Conservation (phyloP, 37 sponge, comb jelly and placozoan genomes). For the Spongilla lacustris region DNA sequence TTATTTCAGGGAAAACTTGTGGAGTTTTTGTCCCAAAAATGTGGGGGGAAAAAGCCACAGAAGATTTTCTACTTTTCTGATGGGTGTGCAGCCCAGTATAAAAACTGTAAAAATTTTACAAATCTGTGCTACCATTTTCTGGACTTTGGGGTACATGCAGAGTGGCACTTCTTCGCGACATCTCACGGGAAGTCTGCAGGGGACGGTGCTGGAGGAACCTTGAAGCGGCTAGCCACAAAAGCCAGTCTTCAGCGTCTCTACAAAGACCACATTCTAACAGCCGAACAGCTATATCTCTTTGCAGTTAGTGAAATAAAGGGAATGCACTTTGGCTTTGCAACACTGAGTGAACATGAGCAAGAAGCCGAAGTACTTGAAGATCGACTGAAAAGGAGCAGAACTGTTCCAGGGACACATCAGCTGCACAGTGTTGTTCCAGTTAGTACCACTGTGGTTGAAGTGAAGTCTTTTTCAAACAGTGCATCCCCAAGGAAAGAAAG, state of each 20-base stretch:
- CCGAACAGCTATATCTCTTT: conserved; percentile 16
- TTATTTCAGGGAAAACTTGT: conserved; percentile 1
- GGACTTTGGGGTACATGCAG: conserved; percentile 21
- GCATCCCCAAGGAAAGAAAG: conserved; percentile 28
- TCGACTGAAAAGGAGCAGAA: background rate
- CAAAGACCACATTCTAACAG: conserved; percentile 19
- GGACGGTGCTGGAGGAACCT: conserved; percentile 67
- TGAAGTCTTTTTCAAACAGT: conserved; percentile 13
- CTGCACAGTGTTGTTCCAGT: conserved; percentile 2
- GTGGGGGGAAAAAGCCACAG: conserved; percentile 7
- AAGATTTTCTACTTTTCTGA: conserved; percentile 31
- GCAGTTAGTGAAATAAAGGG: background rate
- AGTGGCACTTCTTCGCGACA: conserved; percentile 40
- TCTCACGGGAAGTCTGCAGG: conserved; percentile 32
- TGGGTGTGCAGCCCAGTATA: background rate
- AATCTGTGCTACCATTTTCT: conserved; percentile 7
- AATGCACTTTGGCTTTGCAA: conserved; percentile 17
- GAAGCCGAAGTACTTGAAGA: background rate
- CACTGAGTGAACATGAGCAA: background rate
- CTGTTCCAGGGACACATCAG: conserved; percentile 24
- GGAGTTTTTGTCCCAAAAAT: too few relatives aligned
- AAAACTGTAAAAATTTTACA: conserved; percentile 7
- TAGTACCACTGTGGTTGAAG: conserved; percentile 5
- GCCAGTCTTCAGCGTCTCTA: conserved; percentile 13
- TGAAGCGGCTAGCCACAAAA: conserved; percentile 52